Percentiles rank a stretch among this genome's conserved stretches.
phyloP scores from a whole-genome alignment of 2,797 vertebrate genomes.

The Zalophus californianus region DNA sequence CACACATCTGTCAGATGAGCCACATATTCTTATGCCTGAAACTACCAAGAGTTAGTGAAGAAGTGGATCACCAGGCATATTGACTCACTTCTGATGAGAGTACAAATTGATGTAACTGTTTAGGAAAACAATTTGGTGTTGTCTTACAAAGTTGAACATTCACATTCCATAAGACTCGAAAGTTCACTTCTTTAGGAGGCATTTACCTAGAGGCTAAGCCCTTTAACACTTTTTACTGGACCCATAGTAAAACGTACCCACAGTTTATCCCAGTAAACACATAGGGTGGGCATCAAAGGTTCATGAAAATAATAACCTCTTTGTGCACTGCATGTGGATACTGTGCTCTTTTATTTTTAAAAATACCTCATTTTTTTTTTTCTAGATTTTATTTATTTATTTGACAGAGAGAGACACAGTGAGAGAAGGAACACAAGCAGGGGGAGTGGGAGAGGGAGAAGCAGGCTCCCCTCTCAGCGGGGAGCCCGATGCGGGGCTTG shows the following conservation, averaged over 20 bases:
- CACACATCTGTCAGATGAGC: neutral
- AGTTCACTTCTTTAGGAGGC: neutral
- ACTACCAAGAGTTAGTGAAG: neutral
- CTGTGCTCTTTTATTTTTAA: neutral
- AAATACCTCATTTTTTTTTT: neutral
- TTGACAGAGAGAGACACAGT: too few relatives aligned
- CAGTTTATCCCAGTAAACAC: neutral
- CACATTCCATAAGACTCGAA: neutral
- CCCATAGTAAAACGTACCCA: neutral
- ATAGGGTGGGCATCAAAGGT: neutral
- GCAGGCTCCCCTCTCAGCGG: too few relatives aligned
- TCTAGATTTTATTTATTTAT: too few relatives aligned
- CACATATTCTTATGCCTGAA: neutral
- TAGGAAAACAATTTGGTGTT: neutral
- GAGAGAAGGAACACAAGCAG: too few relatives aligned
- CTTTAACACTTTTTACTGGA: neutral
- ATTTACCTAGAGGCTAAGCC: neutral
- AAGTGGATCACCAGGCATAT: neutral
- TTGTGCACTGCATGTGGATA: neutral
- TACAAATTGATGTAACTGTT: neutral
- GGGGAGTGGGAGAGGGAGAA: too few relatives aligned
- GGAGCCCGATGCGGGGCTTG: too few relatives aligned
- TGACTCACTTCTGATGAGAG: neutral
- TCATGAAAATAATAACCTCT: neutral
- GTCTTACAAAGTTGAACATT: neutral